Base-by-base conservation (phyloP, 1,140 invertebrate species). In the Lepidurus couesii region DNA sequence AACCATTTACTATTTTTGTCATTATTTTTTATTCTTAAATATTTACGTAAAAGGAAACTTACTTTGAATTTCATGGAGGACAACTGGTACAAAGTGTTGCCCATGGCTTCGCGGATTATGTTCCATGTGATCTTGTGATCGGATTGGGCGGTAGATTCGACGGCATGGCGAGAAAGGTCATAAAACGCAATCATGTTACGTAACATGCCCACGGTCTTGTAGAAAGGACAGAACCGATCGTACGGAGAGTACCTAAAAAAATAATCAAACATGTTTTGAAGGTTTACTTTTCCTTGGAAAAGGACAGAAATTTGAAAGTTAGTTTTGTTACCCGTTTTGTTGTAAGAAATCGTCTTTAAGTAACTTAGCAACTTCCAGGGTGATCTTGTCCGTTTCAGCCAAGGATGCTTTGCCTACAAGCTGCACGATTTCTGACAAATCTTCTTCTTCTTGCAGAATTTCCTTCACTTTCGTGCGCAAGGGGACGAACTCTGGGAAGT, bases 41-140 rank as follows among this genome's bases (percentile, higher is more conserved):
- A 24, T 24, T 13, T 73, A 34, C n/a, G 42, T 24, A 77, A 34
- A 44, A 26, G 16, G 26, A 24, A 44, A 81, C 83, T 83, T 84
- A 96, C 95, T 92, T 98, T 99, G 89, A 99, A 99, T 87, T 99
- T 99, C 98, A 99, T 99, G 83, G 95, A 97, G 82, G 94, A 98
- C 75, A 99, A 90, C 85, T 98, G 95, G 88, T 99, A 99, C 79
- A 99, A 89, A 82, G 97, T 93, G 83, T 95, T 94, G 82, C 92
- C 92, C 95, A 99, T 97, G 82, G 94, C 92, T 84, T 99, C 98
- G 78, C 95, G 90, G 83, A 99, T 99, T 42, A 96, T 94, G 81
- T 92, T 92, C 97, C 97, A 99, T 77, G 98, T 99, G 83, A 99
- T 95, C 89, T 98, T 98, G 88, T 99, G 98, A 85, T 99, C 98